Conservation (phyloP, 92 coral and sea anemone genomes). For the Porites lobata region DNA sequence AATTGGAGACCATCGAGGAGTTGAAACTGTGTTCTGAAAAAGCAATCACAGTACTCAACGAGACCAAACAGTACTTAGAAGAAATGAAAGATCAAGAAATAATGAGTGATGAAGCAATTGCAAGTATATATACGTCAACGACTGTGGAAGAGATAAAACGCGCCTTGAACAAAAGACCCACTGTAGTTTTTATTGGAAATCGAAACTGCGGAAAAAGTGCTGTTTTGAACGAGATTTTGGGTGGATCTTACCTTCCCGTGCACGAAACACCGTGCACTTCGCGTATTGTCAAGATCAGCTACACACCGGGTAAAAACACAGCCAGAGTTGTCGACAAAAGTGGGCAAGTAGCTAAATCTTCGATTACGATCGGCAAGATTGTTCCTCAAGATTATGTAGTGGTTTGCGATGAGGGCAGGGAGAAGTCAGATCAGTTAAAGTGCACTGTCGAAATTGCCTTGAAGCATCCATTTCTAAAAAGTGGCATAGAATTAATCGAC, state of each 20-base stretch:
- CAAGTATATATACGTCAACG: no score
- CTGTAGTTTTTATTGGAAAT: slow-evolving; percentile 74
- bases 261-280: slow-evolving; percentile 10
- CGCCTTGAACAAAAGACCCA: slow-evolving; percentile 62
- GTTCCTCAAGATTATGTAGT: slow-evolving; percentile 36
- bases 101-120: no score
- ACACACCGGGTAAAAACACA: slow-evolving; percentile 34
- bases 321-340: slow-evolving; percentile 13
- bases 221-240: slow-evolving; percentile 59
- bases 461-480: slow-evolving; percentile 50
- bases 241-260: slow-evolving; percentile 30
- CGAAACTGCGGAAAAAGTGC: slow-evolving; percentile 80
- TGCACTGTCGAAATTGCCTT: slow-evolving; percentile 68
- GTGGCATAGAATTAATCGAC: slow-evolving; percentile 78
- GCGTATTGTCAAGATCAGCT: slow-evolving; percentile 64
- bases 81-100: no score
- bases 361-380: neutral
- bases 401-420: slow-evolving; percentile 51
- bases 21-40: no score
- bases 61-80: no score
- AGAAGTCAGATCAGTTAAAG: slow-evolving; percentile 3
- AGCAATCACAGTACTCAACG: no score
- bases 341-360: neutral
- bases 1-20: no score
- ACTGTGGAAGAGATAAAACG: slow-evolving; percentile 47